Evolutionary conservation across 2,888 invertebrate species (phyloP), one percentile per base, ranked within the genome.

Genomic region (Antheraea assamensis): DNA sequence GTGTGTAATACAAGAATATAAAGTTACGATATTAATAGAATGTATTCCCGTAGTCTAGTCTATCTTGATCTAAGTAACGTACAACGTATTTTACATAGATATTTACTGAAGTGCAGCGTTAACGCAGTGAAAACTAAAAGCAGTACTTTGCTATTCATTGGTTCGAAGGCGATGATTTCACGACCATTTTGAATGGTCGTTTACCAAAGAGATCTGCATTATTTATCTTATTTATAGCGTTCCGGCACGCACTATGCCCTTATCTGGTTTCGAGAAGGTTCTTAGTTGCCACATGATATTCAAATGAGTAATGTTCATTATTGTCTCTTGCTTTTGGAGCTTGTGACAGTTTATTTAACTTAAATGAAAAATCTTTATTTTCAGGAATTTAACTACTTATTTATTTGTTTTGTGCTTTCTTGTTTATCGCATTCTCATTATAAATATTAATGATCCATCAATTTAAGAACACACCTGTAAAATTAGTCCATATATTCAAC

Each of bases 191-290:
- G 80, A 81, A 85, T 83, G 81, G 77, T 83, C 84, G 84, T 84
- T 82, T 83, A 77, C 76, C 77, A 78, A 79, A 84, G 78, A 75
- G 78, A 80, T 75, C 78, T 35, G 77, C 78, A 79, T 82, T 87
- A 85, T 86, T 82, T 80, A 75, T 76, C 73, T 85, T 87, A 86
- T 86, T 88, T 86, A 87, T 85, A 85, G 82, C 77, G 76, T 78
- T 82, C 81, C 79, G 80, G 82, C 86, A 87, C 85, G 85, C 82
- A 85, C 78, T 80, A 75, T 77, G 80, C 76, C 84, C 84, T 87
- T 88, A 88, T 88, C 88, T 80, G 82, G 79, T 75, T 73, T 73
- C 76, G 72, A 75, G 78, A 79, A 76, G 27, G 61, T 24, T 15
- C 27, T 61, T 27, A 61, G 27, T 61, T 10, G 61, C 27, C 24